Evolutionary conservation across 2,888 invertebrate genomes (phyloP).

Genomic region (Thera obeliscata): DNA sequence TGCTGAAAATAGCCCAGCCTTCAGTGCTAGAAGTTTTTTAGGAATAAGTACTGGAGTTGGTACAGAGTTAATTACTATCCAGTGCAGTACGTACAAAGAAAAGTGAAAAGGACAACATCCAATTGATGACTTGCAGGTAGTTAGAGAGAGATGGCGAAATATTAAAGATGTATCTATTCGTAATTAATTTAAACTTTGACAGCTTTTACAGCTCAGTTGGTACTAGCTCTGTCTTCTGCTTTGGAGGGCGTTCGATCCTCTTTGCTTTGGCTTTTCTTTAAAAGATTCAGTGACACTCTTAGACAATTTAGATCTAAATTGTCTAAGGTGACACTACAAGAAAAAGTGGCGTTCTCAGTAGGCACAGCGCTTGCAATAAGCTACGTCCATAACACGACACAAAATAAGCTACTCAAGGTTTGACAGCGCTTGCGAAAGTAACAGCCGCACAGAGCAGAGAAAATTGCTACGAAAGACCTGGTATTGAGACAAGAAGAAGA

Average conservation of each 20-base stretch:
- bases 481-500: no score
- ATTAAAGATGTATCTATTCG: background rate
- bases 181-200: background rate
- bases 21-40: slow-evolving; percentile 18
- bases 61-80: slow-evolving; percentile 19
- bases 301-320: no score
- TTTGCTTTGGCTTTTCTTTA: no score
- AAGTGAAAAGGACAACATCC: slow-evolving; percentile 8
- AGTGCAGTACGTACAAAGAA: slow-evolving; percentile 18
- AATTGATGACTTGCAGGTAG: slow-evolving; percentile 1
- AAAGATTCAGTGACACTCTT: background rate
- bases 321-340: background rate
- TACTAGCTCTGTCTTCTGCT: no score
- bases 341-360: background rate
- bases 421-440: no score
- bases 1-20: background rate
- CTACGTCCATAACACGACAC: background rate
- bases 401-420: no score
- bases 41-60: slow-evolving; percentile 12
- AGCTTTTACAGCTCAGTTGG: no score
- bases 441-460: no score
- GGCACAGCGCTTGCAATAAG: background rate
- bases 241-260: no score
- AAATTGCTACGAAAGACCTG: no score
- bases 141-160: background rate